Conservation (phyloP, 2,797 vertebrate genomes). For the Distichodus sexfasciatus region DNA sequence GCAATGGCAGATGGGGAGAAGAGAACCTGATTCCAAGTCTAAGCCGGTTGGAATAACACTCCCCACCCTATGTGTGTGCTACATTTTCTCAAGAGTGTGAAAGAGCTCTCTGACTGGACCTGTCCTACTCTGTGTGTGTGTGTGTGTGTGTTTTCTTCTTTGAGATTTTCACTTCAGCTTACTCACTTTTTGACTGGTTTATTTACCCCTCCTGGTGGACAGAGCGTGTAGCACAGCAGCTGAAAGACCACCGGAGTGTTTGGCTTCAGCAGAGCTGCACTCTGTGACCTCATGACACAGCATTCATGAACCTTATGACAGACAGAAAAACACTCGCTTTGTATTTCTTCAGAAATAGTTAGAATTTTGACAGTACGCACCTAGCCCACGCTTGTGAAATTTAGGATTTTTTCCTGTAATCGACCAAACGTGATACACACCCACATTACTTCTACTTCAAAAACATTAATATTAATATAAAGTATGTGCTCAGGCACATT, state of each 20-base stretch:
- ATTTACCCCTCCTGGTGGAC: constrained; percentile 84
- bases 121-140: constrained; percentile 11
- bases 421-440: no score
- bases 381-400: no score
- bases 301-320: not conserved
- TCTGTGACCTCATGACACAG: not conserved
- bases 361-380: no score
- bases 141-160: not conserved
- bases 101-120: constrained; percentile 31
- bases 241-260: constrained; percentile 1
- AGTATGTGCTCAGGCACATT: no score
- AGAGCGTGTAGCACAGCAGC: constrained; percentile 71
- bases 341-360: no score
- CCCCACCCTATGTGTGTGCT: constrained; percentile 23
- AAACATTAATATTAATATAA: no score
- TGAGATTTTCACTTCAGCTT: constrained; percentile 7
- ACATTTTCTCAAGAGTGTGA: constrained; percentile 43
- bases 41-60: constrained; percentile 51
- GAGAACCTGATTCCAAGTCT: constrained; percentile 29
- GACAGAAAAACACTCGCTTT: no score
- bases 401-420: no score
- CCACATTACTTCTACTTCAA: no score
- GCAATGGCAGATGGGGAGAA: constrained; percentile 12
- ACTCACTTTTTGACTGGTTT: constrained; percentile 72
- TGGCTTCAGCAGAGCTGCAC: not conserved